A percentile compares a stretch with the other conserved stretches of the same genome.
These are phyloP conservation scores for Drosophila erecta DNA, from an alignment of 1,140 invertebrate species.

Conservation along the genomic window DNA sequence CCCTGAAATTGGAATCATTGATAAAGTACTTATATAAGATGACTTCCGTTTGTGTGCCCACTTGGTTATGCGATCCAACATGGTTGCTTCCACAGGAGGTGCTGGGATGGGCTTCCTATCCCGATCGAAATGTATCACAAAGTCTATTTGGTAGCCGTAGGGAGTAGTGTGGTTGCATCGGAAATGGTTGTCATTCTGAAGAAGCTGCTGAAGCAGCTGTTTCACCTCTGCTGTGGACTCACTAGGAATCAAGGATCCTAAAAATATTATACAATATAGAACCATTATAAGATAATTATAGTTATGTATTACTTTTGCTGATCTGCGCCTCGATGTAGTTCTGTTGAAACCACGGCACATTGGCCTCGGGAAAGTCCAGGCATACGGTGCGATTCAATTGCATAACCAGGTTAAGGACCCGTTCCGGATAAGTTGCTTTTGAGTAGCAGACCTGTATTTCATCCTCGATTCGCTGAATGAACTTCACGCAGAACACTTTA, in stretches of 20 bases:
- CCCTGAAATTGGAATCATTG: conserved; percentile 47
- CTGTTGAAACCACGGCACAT: conserved; percentile 89
- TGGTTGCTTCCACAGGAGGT: conserved; percentile 61
- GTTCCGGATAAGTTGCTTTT: conserved; percentile 86
- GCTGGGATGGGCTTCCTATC: conserved; percentile 57
- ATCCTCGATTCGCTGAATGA: conserved; percentile 86
- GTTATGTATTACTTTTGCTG: conserved; percentile 62
- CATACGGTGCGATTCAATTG: conserved; percentile 88
- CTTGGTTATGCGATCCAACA: conserved; percentile 81
- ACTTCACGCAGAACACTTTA: conserved; percentile 86
- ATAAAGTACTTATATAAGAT: neutral
- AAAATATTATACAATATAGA: neutral
- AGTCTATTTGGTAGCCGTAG: conserved; percentile 83
- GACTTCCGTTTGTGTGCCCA: conserved; percentile 2
- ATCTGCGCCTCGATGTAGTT: conserved; percentile 86
- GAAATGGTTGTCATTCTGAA: conserved; percentile 69
- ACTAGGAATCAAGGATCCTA: conserved; percentile 39
- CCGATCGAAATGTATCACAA: conserved; percentile 81
- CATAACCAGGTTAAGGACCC: conserved; percentile 86
- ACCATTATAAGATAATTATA: neutral
- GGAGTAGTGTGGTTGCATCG: conserved; percentile 81
- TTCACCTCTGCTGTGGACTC: conserved; percentile 62
- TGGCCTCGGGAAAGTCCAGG: conserved; percentile 87
- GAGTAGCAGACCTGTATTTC: conserved; percentile 86
- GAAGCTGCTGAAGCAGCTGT: conserved; percentile 46